Percentiles rank a stretch among this genome's conserved stretches.
Evolutionary conservation across 2,888 invertebrate genomes (phyloP).

Genomic region (Pollenia griseotomentosa): DNA sequence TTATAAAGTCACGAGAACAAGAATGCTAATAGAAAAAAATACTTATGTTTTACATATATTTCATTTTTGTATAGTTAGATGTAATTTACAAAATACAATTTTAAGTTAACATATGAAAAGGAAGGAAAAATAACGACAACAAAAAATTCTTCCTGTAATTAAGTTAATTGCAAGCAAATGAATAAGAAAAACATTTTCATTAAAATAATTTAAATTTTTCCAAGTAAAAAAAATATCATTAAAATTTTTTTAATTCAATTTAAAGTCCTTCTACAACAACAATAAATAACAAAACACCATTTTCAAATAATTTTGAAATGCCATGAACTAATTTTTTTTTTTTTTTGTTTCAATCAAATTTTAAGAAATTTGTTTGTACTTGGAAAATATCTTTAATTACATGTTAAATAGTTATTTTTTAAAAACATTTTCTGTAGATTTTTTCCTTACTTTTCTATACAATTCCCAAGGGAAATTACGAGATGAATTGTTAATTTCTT

Average conservation of each 20-base stretch:
- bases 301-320: not conserved
- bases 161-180: constrained; percentile 31
- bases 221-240: not conserved
- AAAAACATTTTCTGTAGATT: not conserved
- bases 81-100: not conserved
- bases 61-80: too few species aligned
- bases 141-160: constrained; percentile 13
- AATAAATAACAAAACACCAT: not conserved
- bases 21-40: too few species aligned
- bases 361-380: not conserved
- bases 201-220: not conserved
- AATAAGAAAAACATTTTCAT: not conserved
- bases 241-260: not conserved
- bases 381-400: constrained; percentile 10
- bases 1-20: too few species aligned
- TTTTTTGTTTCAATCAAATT: constrained; percentile 19
- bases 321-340: not conserved
- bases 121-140: not conserved
- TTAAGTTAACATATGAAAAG: not conserved
- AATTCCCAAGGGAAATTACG: constrained; percentile 12
- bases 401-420: not conserved
- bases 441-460: not conserved
- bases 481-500: constrained; percentile 43
- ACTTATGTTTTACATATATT: too few species aligned
- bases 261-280: not conserved